Percentiles rank a stretch among this genome's conserved stretches.
Conservation (phyloP, 2,113 vertebrate species). For the Lasiurus cinereus region DNA sequence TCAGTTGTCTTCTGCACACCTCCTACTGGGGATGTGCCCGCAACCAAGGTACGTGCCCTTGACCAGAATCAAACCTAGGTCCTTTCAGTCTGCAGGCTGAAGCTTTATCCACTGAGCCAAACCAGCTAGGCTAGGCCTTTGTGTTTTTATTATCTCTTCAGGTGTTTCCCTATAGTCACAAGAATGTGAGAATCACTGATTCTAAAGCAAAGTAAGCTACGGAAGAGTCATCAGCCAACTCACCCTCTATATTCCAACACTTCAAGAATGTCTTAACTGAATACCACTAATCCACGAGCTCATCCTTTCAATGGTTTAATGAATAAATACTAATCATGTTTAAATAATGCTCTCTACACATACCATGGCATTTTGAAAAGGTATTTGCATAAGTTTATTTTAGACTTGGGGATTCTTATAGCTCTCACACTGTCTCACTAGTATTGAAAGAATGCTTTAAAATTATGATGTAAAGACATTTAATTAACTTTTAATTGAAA, state of each 20-base stretch:
- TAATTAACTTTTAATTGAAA: constrained; percentile 82
- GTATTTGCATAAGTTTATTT: constrained; percentile 73
- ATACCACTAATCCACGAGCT: constrained; percentile 12
- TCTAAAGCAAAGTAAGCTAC: not conserved
- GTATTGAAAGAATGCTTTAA: constrained; percentile 72
- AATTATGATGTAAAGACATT: constrained; percentile 77
- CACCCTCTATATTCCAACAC: not conserved
- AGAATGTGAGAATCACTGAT: not conserved
- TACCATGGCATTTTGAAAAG: constrained; percentile 66
- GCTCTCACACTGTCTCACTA: constrained; percentile 35
- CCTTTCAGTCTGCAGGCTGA: too few relatives aligned
- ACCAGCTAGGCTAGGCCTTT: not conserved
- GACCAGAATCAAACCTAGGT: too few relatives aligned
- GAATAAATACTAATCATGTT: constrained; percentile 45
- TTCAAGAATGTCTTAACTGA: not conserved
- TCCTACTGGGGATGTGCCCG: too few relatives aligned
- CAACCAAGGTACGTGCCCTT: too few relatives aligned
- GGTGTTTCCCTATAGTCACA: not conserved
- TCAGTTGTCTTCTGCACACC: too few relatives aligned
- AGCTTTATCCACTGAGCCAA: too few relatives aligned
- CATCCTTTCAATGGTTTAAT: constrained; percentile 31
- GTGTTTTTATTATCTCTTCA: not conserved
- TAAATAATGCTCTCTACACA: constrained; percentile 37
- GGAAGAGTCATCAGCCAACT: not conserved
- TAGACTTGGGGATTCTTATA: constrained; percentile 70